These are phyloP conservation scores for Aplodontia rufa DNA, from an alignment of 2,113 vertebrate genomes.

Conservation along the genomic window DNA sequence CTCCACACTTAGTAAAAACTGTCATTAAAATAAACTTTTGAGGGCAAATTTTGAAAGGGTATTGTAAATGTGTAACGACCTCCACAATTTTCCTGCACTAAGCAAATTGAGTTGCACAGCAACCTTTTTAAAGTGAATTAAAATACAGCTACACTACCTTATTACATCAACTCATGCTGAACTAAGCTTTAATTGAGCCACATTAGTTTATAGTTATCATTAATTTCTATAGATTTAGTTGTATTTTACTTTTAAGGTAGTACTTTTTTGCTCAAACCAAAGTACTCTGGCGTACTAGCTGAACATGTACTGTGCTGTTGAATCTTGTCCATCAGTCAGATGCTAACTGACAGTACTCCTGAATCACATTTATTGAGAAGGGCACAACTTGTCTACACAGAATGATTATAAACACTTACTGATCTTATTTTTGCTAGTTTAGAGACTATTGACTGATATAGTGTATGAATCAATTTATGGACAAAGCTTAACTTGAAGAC, in stretches of 20 bases:
- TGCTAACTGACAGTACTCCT: constrained; percentile 60
- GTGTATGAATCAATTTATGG: constrained; percentile 68
- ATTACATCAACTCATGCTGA: constrained; percentile 21
- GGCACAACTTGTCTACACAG: constrained; percentile 33
- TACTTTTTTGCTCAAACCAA: not conserved
- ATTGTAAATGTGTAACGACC: constrained; percentile 41
- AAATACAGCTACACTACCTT: not conserved
- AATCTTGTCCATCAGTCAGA: constrained; percentile 64
- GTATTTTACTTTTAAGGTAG: constrained; percentile 60
- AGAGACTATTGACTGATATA: constrained; percentile 58
- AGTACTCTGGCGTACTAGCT: constrained; percentile 53
- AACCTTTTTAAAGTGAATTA: constrained; percentile 55
- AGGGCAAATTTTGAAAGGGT: not conserved
- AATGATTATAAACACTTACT: constrained; percentile 68
- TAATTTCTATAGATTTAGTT: constrained; percentile 63
- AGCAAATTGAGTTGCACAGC: constrained; percentile 16
- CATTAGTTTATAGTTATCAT: constrained; percentile 18
- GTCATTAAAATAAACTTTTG: constrained; percentile 60
- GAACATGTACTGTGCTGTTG: constrained; percentile 9
- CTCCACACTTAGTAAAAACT: constrained; percentile 28
- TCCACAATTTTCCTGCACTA: constrained; percentile 3
- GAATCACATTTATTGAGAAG: constrained; percentile 63
- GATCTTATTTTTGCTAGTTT: constrained; percentile 63
- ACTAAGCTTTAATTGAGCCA: not conserved
- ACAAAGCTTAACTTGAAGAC: not conserved